Base-by-base conservation (phyloP, 2,888 invertebrate species). In the Cataglyphis albicans region DNA sequence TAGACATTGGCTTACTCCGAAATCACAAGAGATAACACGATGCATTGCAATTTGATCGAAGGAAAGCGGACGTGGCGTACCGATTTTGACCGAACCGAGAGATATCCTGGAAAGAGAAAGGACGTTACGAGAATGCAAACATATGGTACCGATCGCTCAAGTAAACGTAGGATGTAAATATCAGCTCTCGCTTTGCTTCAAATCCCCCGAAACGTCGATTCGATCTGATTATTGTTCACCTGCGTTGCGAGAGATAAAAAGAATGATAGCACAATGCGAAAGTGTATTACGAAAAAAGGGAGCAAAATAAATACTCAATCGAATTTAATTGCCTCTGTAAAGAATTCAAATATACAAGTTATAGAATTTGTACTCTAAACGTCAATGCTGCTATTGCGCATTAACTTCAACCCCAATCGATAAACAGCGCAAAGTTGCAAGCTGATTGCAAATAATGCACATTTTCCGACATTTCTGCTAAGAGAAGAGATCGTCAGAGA, bases 91-190 rank as follows among this genome's bases (percentile, higher is more conserved):
- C 81, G 83, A 89, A 90, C 86, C 86, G 83, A 72, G 84, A 84
- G 82, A 86, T 85, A 89, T 82, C 82, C 86, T 85, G 73, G 64
- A 68, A 80, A 81, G 81, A 86, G 85, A 83, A 85, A 75, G 73
- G 64, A 81, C 68, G 86, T 68, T 70, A 74, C 73, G 85, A 87
- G 86, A 87, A 91, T 89, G 88, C 88, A 90, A 90, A 91, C 89
- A 82, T 88, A 89, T 87, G 90, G 84, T 76, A 75, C 86, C 81
- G 85, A 90, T 90, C 88, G 87, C 76, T 86, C 84, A 68, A 83
- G 82, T 84, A 73, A 84, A 83, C 76, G 78, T 41, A 59, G 80
- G 80, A 87, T 91, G 88, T 88, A 90, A 90, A 91, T 91, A 90
- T 88, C 82, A 76, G 64, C 57, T 86, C 64, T 84, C 85, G 75